phyloP scores from a whole-genome alignment of 2,888 invertebrate species.

The Drosophila anomelani region DNA sequence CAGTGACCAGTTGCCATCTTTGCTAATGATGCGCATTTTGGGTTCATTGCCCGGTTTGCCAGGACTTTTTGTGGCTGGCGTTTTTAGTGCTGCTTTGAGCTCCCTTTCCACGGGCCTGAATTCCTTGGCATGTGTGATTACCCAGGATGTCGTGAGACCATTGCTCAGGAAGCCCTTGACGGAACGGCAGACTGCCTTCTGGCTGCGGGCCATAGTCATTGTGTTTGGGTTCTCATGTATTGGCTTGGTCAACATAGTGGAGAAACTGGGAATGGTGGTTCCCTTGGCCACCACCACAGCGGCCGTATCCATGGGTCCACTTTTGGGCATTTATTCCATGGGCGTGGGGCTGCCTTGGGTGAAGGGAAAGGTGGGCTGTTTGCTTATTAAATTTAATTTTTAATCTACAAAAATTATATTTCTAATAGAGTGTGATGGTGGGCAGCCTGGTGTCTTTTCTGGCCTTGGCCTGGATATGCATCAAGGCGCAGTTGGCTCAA shows the following conservation, averaged over 20 bases:
- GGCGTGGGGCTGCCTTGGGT: constrained; percentile 89
- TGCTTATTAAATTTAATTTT: too few relatives aligned
- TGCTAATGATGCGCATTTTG: constrained; percentile 94
- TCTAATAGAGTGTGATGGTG: constrained; percentile 87
- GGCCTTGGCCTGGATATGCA: constrained; percentile 89
- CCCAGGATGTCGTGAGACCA: constrained; percentile 91
- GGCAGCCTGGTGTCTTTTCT: constrained; percentile 88
- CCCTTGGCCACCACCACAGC: constrained; percentile 88
- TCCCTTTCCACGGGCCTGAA: constrained; percentile 92
- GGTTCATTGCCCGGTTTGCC: constrained; percentile 92
- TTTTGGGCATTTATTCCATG: constrained; percentile 89
- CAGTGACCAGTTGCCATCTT: constrained; percentile 92
- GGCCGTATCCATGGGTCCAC: constrained; percentile 89
- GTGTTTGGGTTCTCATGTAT: constrained; percentile 88
- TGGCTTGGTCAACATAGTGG: constrained; percentile 88
- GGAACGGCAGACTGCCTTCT: constrained; percentile 85
- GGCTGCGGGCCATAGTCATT: constrained; percentile 89
- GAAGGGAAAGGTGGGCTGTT: constrained; percentile 86
- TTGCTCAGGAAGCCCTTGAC: constrained; percentile 86
- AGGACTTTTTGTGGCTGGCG: constrained; percentile 94
- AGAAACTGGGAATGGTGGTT: constrained; percentile 89
- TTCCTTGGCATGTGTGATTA: constrained; percentile 92
- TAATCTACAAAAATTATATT: neutral
- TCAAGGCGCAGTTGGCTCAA: constrained; percentile 89
- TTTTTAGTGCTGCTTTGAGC: constrained; percentile 95